Evolutionary conservation across 2,797 vertebrate genomes (phyloP), one percentile per base, ranked within the genome.

Genomic region (Amniataba percoides): DNA sequence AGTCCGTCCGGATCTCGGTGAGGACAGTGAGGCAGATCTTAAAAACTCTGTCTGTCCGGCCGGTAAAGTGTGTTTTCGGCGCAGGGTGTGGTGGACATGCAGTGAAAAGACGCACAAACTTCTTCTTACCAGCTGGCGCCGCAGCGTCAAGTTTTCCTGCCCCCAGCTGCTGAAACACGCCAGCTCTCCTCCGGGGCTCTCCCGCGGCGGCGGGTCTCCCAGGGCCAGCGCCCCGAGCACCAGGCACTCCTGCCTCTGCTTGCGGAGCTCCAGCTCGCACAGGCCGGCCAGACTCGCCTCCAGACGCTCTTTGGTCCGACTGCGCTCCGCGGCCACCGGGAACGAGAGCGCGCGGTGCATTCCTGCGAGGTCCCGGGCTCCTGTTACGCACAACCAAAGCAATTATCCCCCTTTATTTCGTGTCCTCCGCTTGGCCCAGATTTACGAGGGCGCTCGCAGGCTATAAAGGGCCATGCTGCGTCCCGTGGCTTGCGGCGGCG

Each of bases 221-320:
- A 96, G 89, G 68, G 94, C 94, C 88, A 97, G 92, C 40, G 97
- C 97, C 59, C 95, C 94, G 77, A 96, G 94, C 70, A 97, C 96
- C 81, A 97, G 95, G 31, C 95, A 94, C 87, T 97, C 96, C 92
- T 98, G 97, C 64, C 96, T 92, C 92, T 96, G 95, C 80, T 95
- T 95, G 81, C 97, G 94, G 77, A 96, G 92, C 81, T 96, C 96
- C 90, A 97, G 95, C 89, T 97, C 96, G 60, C 96, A 96, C 80
- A 97, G 91, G 27, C 96, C 96, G 82, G 96, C 93, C 91, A 97
- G 89, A 90, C 95, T 96, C 62, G 96, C 95, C 88, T 97, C 96
- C 87, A 98, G 88, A 75, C 96, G 95, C 88, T 95, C 95, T 83
- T 96, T 95, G 85, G 95, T 96, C 86, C 96, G 92, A 80, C 96